Conservation (phyloP, 2,113 vertebrate genomes). For the Microcebus murinus region DNA sequence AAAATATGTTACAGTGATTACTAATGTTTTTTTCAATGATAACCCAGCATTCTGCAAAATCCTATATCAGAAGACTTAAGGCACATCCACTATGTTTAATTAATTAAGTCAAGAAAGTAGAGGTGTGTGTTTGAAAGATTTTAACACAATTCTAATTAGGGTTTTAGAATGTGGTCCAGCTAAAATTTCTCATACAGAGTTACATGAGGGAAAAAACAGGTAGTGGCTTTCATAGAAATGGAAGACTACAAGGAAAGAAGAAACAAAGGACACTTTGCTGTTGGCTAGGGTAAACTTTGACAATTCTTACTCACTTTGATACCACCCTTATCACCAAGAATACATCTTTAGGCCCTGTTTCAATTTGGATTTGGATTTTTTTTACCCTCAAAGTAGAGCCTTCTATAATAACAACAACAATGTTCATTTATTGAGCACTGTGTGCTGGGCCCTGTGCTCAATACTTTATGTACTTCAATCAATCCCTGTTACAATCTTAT, state of each 20-base stretch:
- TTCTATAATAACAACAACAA: neutral
- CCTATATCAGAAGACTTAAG: neutral
- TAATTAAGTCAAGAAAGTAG: neutral
- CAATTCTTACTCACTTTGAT: neutral
- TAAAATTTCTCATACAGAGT: neutral
- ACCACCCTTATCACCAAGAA: neutral
- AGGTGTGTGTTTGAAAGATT: neutral
- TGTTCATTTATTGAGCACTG: neutral
- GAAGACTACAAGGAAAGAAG: neutral
- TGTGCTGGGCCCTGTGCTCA: neutral
- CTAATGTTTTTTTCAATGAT: slow-evolving; percentile 28
- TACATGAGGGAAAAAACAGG: neutral
- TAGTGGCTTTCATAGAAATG: neutral
- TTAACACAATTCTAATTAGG: slow-evolving; percentile 13
- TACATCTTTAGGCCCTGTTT: neutral
- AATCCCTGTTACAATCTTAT: neutral
- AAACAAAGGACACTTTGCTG: neutral
- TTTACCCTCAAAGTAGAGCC: neutral
- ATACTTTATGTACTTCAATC: neutral
- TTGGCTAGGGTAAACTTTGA: neutral
- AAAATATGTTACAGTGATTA: neutral
- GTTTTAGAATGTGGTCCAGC: neutral
- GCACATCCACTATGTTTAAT: neutral
- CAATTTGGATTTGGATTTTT: neutral
- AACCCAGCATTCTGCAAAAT: neutral